Evolutionary conservation across 2,888 invertebrate genomes (phyloP), one percentile per base, ranked within the genome.

Genomic region (Parnassius apollo): DNA sequence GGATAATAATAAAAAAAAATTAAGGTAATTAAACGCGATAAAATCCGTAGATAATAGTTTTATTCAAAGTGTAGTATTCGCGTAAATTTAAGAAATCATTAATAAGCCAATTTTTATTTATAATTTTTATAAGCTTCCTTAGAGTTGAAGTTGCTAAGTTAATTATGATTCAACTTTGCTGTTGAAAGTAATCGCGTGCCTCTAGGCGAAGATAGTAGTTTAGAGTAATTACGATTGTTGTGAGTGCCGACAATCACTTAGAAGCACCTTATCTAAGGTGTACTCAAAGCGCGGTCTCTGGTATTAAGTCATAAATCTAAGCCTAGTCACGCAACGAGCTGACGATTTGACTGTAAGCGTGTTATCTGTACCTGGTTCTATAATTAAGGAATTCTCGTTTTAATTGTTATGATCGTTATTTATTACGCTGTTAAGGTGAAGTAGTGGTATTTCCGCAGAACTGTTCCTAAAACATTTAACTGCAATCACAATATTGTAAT

Each of bases 211-310:
- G 90, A 90, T 90, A 91, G 84, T 80, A 88, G 89, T 89, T 91
- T 86, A 80, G 88, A 91, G 87, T 90, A 90, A 91, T 91, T 91
- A 91, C 90, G 86, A 88, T 90, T 90, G 91, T 91, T 90, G 90
- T 89, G 90, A 89, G 85, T 80, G 85, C 89, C 91, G 90, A 91
- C 91, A 91, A 90, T 91, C 91, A 91, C 90, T 91, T 91, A 91
- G 86, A 87, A 82, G 83, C 85, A 82, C 86, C 91, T 91, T 91
- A 91, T 91, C 91, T 90, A 85, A 89, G 88, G 75, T 85, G 87
- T 90, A 88, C 88, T 91, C 90, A 90, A 87, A 87, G 88, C 83
- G 83, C 85, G 78, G 83, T 83, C 85, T 83, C 77, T 74, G 81
- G 88, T 91, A 91, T 91, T 90, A 91, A 91, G 90, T 88, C 89